Evolutionary conservation across 2,888 invertebrate species (phyloP).

Genomic region (Alcis repandata): DNA sequence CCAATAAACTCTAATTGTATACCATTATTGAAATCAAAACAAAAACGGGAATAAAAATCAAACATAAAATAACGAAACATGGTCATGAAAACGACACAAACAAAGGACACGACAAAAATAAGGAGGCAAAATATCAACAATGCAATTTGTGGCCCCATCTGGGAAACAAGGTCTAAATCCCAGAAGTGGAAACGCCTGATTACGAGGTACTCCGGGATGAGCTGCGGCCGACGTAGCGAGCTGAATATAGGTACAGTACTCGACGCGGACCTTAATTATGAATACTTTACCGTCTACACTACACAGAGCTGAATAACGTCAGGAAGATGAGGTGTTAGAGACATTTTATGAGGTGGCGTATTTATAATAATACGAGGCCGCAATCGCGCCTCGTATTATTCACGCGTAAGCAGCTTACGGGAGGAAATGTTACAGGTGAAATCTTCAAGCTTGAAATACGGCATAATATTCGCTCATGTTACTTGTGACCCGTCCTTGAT

Average conservation of each 20-base stretch:
- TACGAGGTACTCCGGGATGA: constrained; percentile 9
- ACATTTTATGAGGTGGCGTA: constrained; percentile 22
- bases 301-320: constrained; percentile 3
- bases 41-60: background rate
- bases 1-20: background rate
- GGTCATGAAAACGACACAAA: background rate
- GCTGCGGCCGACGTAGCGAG: constrained; percentile 9
- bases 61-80: constrained; percentile 2
- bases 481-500: background rate
- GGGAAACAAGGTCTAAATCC: constrained; percentile 15
- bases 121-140: constrained; percentile 4
- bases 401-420: constrained; percentile 23
- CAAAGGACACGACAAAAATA: constrained; percentile 12
- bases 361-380: too few relatives aligned
- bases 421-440: constrained; percentile 20
- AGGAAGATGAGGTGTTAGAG: constrained; percentile 25
- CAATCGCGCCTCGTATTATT: constrained; percentile 23
- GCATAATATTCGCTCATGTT: background rate
- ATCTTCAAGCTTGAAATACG: background rate
- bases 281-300: constrained; percentile 32
- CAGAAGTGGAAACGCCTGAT: constrained; percentile 20
- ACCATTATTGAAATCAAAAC: background rate
- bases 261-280: constrained; percentile 26
- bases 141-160: constrained; percentile 17
- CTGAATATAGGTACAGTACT: constrained; percentile 23